phyloP scores from a whole-genome alignment of 2,113 vertebrate species.

The Cynocephalus volans region DNA sequence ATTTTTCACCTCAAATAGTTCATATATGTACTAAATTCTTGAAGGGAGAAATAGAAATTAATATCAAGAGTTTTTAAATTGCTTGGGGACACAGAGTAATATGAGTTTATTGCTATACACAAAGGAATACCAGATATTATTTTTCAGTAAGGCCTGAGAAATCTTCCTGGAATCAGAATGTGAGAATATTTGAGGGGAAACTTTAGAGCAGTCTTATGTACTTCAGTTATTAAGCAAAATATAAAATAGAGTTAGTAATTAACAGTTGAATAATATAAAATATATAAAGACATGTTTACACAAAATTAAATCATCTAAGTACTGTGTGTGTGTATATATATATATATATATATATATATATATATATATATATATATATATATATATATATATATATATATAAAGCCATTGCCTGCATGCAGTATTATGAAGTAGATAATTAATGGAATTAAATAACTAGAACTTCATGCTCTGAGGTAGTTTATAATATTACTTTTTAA shows the following conservation, averaged over 20 bases:
- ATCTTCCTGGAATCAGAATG: not conserved
- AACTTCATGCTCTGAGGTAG: not conserved
- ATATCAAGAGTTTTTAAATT: conserved; percentile 50
- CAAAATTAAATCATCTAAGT: conserved; percentile 12
- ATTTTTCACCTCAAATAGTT: conserved; percentile 50
- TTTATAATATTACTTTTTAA: not conserved
- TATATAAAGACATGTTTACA: not conserved
- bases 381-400: no score
- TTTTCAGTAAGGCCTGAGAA: not conserved
- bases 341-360: no score
- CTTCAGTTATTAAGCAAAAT: not conserved
- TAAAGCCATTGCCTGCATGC: not conserved
- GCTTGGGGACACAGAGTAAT: not conserved
- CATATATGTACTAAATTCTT: not conserved
- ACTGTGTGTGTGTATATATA: no score
- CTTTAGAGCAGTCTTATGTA: not conserved
- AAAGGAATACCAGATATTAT: not conserved
- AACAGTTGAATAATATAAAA: not conserved
- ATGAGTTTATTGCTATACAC: not conserved
- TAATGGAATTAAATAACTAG: conserved; percentile 34
- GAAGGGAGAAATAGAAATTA: conserved; percentile 56
- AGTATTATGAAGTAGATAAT: conserved; percentile 27
- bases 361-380: no score
- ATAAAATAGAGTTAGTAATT: not conserved
- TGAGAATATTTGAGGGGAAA: not conserved